A percentile compares a stretch with the other conserved stretches of the same genome.
Evolutionary conservation across 2,888 invertebrate species (phyloP).

Genomic region (Sarcophaga variegata): DNA sequence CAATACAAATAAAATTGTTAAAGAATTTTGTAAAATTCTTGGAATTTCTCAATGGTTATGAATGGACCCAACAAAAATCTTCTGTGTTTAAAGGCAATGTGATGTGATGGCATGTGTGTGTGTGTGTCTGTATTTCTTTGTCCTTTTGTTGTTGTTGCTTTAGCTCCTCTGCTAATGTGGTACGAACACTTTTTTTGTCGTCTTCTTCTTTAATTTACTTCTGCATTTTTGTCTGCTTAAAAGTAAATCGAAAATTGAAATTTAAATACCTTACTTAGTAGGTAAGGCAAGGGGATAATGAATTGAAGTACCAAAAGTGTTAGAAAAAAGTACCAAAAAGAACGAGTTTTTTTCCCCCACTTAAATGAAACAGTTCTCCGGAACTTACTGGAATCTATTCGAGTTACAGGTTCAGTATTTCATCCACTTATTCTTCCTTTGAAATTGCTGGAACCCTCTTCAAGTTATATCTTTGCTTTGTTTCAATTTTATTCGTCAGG

Average conservation of each 20-base stretch:
- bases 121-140: background rate
- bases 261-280: no score
- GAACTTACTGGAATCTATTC: no score
- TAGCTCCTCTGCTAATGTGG: no score
- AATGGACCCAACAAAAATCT: conserved; percentile 68
- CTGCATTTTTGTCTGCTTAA: conserved; percentile 33
- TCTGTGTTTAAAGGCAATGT: background rate
- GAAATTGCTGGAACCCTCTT: no score
- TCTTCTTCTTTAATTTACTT: conserved; percentile 39
- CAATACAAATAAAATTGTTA: conserved; percentile 60
- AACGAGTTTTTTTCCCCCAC: no score
- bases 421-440: no score
- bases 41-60: conserved; percentile 74
- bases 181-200: background rate
- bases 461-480: no score
- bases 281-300: background rate
- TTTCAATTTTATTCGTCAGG: no score
- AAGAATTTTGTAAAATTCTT: conserved; percentile 72
- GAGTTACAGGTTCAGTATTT: no score
- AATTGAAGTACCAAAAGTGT: background rate
- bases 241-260: conserved; percentile 9
- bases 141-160: conserved; percentile 5
- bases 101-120: background rate
- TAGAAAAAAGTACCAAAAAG: no score
- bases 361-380: no score